These are phyloP conservation scores for Oxyura jamaicensis DNA, from an alignment of 2,113 vertebrate species.

Conservation along the genomic window DNA sequence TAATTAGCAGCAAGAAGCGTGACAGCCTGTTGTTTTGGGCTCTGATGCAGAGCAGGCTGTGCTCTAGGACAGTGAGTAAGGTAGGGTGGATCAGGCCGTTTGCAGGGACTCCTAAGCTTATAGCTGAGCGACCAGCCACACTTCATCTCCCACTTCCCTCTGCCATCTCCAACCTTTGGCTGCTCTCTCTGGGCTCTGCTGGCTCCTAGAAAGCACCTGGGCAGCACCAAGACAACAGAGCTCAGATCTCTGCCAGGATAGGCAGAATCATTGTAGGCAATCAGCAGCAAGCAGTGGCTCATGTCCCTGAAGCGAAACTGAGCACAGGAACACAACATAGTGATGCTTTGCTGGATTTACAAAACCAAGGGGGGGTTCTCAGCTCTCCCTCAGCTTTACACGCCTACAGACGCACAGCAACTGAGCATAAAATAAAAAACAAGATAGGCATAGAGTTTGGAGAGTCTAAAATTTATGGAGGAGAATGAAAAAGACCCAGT, in stretches of 20 bases:
- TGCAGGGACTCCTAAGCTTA: rapidly evolving
- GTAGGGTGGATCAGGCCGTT: background rate
- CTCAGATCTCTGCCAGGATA: background rate
- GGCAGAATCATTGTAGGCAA: background rate
- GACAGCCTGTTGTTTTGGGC: background rate
- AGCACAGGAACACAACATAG: background rate
- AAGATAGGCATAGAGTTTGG: background rate
- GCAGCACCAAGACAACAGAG: background rate
- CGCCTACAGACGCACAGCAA: background rate
- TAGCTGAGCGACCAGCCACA: background rate
- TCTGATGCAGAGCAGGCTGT: background rate
- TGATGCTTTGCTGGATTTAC: background rate
- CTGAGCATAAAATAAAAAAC: background rate
- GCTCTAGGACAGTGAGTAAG: rapidly evolving
- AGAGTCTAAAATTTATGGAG: background rate
- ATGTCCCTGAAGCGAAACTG: background rate
- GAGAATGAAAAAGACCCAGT: background rate
- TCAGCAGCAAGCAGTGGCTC: background rate
- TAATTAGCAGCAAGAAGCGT: background rate
- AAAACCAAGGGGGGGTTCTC: background rate
- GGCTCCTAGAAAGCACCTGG: background rate
- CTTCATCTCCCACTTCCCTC: background rate
- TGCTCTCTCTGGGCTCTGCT: background rate
- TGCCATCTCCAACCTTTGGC: background rate
- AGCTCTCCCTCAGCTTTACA: background rate